Conservation (phyloP, 2,888 invertebrate species). For the Papilio gigon region DNA sequence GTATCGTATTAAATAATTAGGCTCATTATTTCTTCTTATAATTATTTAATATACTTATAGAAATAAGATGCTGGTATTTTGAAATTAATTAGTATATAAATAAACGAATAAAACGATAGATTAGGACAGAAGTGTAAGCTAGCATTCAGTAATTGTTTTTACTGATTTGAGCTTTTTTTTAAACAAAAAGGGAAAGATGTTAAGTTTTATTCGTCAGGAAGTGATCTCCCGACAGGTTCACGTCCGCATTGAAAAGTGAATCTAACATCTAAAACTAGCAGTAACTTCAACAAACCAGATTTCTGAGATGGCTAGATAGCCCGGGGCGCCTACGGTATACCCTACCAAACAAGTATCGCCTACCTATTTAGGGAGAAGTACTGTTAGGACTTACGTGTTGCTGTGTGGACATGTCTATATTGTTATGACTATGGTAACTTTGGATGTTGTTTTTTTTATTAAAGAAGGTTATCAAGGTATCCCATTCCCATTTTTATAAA, state of each 20-base stretch:
- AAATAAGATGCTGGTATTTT: too few species aligned
- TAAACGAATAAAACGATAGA: too few species aligned
- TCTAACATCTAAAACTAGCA: constrained; percentile 13
- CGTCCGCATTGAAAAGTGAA: constrained; percentile 10
- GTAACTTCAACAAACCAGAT: constrained; percentile 25
- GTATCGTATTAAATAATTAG: too few species aligned
- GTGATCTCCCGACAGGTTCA: not conserved
- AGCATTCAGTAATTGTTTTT: too few species aligned
- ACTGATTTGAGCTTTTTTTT: not conserved
- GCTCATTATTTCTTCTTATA: too few species aligned
- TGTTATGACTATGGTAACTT: constrained; percentile 16
- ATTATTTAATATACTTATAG: too few species aligned
- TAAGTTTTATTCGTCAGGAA: not conserved
- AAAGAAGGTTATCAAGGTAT: too few species aligned
- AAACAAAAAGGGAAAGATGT: constrained; percentile 8
- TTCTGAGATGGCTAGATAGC: constrained; percentile 19
- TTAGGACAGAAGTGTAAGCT: too few species aligned
- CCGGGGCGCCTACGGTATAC: constrained; percentile 30
- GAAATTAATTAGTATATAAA: too few species aligned
- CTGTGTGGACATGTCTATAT: constrained; percentile 4
- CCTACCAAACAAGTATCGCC: constrained; percentile 19
- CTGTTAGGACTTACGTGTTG: constrained; percentile 24
- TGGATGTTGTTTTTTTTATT: not conserved
- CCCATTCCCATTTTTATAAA: too few species aligned
- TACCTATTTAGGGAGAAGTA: constrained; percentile 33